Base-by-base conservation (phyloP, 2,797 vertebrate species). In the Poliocrania exsul region DNA sequence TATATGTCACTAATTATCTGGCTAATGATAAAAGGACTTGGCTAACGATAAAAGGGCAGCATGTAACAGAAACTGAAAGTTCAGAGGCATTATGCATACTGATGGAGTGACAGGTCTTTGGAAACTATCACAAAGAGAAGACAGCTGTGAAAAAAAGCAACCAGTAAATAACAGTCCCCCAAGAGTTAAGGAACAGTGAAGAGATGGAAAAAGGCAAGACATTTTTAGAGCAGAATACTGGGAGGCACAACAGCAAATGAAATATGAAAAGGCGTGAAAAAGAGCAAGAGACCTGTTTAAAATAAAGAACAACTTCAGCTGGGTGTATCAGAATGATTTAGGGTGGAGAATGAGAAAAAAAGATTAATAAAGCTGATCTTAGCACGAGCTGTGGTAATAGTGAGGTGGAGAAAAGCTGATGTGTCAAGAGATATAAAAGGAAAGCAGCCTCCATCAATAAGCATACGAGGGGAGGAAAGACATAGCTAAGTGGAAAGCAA, bases 371-470 rank as follows among this genome's bases (percentile, higher is more conserved):
- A 72, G 87, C 13, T 58, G 24, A n/a, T 82, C 20, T 79, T 71
- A 86, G n/a, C 21, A 78, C 64, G 28, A 89, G 37, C 37, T 69
- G 57, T 57, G 29, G 46, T 60, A 86, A 54, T 13, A 77, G 26
- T 37, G 31, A 84, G 60, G 40, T 65, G 26, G 64, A 78, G 37
- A 83, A 89, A 92, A 92, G 64, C 13, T 72, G 61, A 75, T 51
- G 17, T 51, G 54, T 91, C 93, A 92, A 93, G 72, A 87, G 13
- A 31, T 9, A 6, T 17, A 50, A 81, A 93, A 78, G 17, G 50
- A 92, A 91, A 72, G 17, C 42, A 88, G 65, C 15, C 72, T 54
- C 35, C n/a, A 42, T 16, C 46, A 53, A 71, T 83, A 12, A 33
- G 5, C 20, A 8, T 12, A 74, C 46, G 23, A 37, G 3, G 14